Conservation (phyloP, 2,113 vertebrate genomes). For the Microcebus griseorufus region DNA sequence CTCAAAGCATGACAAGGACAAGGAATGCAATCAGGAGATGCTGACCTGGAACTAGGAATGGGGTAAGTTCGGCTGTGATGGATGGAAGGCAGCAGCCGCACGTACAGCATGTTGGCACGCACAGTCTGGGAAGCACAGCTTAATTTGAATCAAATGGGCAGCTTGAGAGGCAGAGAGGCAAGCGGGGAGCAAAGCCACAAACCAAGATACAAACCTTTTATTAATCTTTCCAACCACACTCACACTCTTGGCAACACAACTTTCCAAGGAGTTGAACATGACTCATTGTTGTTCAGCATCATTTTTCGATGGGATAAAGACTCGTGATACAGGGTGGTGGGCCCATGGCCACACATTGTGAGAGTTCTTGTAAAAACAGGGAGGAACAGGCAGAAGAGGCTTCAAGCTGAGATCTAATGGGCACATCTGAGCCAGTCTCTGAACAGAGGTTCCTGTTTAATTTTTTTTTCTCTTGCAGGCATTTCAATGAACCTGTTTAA, state of each 20-base stretch:
- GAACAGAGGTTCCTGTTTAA: not conserved
- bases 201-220: constrained; percentile 43
- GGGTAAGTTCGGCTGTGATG: constrained; percentile 41
- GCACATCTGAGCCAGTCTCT: not conserved
- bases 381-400: not conserved
- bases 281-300: not conserved
- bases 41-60: constrained; percentile 61
- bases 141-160: constrained; percentile 56
- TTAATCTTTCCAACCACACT: constrained; percentile 60
- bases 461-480: not conserved
- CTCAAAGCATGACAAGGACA: constrained; percentile 12
- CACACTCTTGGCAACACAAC: not conserved
- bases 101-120: not conserved
- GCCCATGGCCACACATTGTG: not conserved
- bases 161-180: constrained; percentile 40
- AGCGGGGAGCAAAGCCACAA: constrained; percentile 54
- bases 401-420: not conserved
- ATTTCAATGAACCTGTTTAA: not conserved
- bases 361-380: not conserved
- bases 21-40: constrained; percentile 69
- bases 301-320: constrained; percentile 26
- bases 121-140: not conserved
- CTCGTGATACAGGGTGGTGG: not conserved
- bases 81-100: constrained; percentile 52
- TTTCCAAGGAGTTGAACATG: not conserved